Base-by-base conservation (phyloP, 1,140 invertebrate species). In the Heterodera schachtii region DNA sequence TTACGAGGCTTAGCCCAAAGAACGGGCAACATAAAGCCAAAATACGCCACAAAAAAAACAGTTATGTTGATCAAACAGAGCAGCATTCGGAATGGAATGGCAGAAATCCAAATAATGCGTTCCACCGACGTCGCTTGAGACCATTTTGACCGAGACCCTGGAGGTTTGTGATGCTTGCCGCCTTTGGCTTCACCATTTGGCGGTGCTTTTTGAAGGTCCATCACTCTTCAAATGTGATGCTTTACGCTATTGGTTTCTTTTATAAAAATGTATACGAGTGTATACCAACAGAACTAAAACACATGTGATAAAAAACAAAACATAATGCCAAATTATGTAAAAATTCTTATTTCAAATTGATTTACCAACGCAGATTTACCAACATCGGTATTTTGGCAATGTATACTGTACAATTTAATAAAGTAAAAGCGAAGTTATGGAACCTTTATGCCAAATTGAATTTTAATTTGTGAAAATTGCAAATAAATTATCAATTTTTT, bases 1-100 rank as follows among this genome's bases (percentile, higher is more conserved):
- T 52, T 5, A 70, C 76, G 41, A 4, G 66, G 67, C 49, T 82
- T 85, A 64, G 83, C 84, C 84, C 87, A 89, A 41, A 86, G 73
- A 19, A 88, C 78, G 3, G 87, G 87, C 16, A 90, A 47, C 83
- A 89, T 87, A 69, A 90, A 87, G n/a, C 89, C 89, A 80, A 89
- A 88, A 67, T 90, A 89, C 0, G 87, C 84, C 8, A 90, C 66
- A 66, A 90, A 84, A 73, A 89, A 89, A 11, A 88, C 78, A 19
- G 86, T 85, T 3, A 89, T 76, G 70, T 89, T 81, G 4, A 83
- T 84, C 46, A 88, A 46, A 78, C 88, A 89, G 31, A 90, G 76
- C 0, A 87, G 16, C 11, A 85, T 80, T 47, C 88, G 78, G 43
- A 90, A 81, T 7, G 88, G 87, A n/a, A 83, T 82, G 70, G 78